phyloP scores from a whole-genome alignment of 2,113 vertebrate genomes.

The Micronycteris hirsuta region DNA sequence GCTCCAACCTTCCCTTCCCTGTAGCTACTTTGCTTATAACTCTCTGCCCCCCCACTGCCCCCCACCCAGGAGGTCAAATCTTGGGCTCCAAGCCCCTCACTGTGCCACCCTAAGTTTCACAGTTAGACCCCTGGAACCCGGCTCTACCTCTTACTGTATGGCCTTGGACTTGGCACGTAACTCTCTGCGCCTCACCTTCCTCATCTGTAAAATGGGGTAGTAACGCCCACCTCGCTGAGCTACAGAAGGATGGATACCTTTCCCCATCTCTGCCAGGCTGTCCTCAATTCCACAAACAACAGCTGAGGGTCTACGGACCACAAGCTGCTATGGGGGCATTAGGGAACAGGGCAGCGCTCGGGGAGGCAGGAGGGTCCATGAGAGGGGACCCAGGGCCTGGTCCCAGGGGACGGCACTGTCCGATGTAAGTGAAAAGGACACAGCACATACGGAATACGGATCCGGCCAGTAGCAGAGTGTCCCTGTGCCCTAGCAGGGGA shows the following conservation, averaged over 20 bases:
- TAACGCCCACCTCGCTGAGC: too few species aligned
- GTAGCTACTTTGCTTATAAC: not conserved
- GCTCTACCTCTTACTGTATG: not conserved
- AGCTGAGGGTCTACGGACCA: fast-evolving
- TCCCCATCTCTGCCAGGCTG: fast-evolving
- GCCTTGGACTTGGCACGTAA: too few species aligned
- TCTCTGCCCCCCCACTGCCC: fast-evolving
- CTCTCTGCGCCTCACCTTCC: not conserved
- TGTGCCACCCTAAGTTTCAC: not conserved
- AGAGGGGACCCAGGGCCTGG: not conserved
- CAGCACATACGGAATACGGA: too few species aligned
- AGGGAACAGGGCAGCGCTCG: not conserved
- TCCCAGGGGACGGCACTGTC: not conserved
- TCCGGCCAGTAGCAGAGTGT: not conserved
- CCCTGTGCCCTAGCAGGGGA: not conserved
- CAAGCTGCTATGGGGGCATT: not conserved
- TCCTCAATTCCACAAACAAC: not conserved
- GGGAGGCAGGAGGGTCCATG: too few species aligned
- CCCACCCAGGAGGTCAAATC: not conserved
- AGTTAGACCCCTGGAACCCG: not conserved
- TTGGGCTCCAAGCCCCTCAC: not conserved
- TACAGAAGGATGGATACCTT: fast-evolving
- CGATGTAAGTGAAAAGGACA: not conserved
- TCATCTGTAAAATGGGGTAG: not conserved
- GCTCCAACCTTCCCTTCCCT: not conserved